Conservation (phyloP, 1,140 invertebrate species). For the Aphis craccivora region DNA sequence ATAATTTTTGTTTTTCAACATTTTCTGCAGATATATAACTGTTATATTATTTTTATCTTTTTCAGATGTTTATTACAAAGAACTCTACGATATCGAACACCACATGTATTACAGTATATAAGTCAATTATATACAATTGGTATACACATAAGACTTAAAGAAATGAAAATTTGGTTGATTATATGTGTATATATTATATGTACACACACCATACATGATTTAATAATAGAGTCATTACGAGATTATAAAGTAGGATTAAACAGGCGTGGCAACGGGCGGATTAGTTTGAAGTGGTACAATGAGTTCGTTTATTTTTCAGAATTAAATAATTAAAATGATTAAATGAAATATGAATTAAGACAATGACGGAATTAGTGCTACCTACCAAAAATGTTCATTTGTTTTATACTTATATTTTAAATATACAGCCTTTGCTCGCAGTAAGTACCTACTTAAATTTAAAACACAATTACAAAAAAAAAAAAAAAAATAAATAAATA, state of each 20-base stretch:
- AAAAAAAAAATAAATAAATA: not conserved
- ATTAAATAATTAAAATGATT: not conserved
- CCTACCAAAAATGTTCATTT: not conserved
- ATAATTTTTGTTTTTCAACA: not conserved
- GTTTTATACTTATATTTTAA: not conserved
- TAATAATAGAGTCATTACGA: conserved; percentile 8
- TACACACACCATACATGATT: not conserved
- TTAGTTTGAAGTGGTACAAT: not conserved
- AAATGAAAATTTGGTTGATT: not conserved
- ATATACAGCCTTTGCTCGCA: not conserved
- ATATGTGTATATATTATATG: not conserved
- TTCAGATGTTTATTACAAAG: not conserved
- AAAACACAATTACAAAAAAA: not conserved
- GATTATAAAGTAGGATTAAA: not conserved
- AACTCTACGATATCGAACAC: not conserved
- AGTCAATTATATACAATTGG: not conserved
- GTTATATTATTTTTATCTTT: not conserved
- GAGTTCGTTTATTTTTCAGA: not conserved
- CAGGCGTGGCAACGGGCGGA: not conserved
- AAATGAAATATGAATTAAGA: not conserved
- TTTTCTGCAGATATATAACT: not conserved
- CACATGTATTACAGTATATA: not conserved
- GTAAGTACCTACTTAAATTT: not conserved
- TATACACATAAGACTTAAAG: not conserved
- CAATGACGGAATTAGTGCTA: not conserved